These are phyloP conservation scores for Myiothlypis chrysogaster DNA, from an alignment of 2,797 vertebrate species.

Conservation along the genomic window DNA sequence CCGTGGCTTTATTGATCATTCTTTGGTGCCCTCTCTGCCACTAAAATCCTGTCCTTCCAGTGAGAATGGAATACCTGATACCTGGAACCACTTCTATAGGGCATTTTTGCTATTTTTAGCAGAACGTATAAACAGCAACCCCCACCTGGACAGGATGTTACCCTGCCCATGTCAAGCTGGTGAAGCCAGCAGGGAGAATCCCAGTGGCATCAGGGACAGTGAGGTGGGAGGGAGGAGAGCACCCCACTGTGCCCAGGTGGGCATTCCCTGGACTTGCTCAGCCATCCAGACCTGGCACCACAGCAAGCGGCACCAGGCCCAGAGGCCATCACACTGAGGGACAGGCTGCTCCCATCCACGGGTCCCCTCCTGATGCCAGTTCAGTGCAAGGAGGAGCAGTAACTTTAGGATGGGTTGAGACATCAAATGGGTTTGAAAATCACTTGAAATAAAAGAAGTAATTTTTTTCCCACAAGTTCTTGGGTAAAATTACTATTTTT, in stretches of 20 bases:
- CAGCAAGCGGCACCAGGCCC: background rate
- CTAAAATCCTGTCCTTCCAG: background rate
- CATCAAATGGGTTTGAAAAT: background rate
- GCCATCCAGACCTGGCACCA: background rate
- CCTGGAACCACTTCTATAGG: background rate
- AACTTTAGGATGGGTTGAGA: background rate
- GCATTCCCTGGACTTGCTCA: accelerated
- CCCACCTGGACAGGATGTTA: background rate
- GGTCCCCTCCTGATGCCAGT: background rate
- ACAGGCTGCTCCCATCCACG: background rate
- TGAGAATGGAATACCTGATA: background rate
- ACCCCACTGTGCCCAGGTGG: background rate
- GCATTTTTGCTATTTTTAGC: background rate
- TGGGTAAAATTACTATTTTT: background rate
- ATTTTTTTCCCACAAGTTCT: accelerated
- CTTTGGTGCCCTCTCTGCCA: background rate
- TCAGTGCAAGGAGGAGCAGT: background rate
- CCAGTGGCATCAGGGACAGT: background rate
- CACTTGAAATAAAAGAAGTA: background rate
- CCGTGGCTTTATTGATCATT: background rate
- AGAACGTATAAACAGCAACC: background rate
- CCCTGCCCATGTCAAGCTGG: accelerated
- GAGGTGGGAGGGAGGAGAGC: background rate
- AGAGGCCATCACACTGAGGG: accelerated
- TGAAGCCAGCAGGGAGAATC: background rate